These are phyloP conservation scores for Amblyopsis rosae DNA, from an alignment of 2,113 vertebrate species.

Conservation along the genomic window DNA sequence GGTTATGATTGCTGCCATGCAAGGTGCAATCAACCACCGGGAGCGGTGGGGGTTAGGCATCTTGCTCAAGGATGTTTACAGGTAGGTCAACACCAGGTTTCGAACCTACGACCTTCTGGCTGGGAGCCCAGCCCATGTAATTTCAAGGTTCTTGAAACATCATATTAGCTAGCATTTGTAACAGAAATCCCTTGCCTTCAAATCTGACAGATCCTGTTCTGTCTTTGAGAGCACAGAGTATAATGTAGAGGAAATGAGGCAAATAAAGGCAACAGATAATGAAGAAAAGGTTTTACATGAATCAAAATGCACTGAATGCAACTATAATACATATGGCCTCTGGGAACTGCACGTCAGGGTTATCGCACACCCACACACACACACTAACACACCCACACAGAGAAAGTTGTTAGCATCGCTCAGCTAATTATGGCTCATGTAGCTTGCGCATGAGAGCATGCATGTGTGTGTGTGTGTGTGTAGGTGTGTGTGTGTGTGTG, in stretches of 20 bases:
- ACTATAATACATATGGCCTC: conserved; percentile 27
- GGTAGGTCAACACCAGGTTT: no score
- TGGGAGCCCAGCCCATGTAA: no score
- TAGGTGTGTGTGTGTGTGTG: conserved; percentile 30
- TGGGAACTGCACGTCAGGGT: conserved; percentile 29
- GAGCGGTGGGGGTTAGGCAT: no score
- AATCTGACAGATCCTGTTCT: no score
- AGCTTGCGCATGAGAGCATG: conserved; percentile 7
- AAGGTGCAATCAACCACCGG: no score
- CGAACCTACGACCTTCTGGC: no score
- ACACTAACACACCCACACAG: neutral
- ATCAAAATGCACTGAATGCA: conserved; percentile 46
- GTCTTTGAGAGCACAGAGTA: no score
- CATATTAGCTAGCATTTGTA: no score
- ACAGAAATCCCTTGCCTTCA: no score
- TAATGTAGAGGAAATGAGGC: conserved; percentile 12
- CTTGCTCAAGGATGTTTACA: no score
- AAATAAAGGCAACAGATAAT: neutral
- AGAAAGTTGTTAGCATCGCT: neutral
- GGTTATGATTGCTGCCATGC: no score
- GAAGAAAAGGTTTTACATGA: conserved; percentile 27
- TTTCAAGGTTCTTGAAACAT: no score
- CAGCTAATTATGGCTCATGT: neutral
- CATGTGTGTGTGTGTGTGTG: neutral
- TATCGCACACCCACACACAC: neutral